These are phyloP conservation scores for Drymonia ruficornis DNA, from an alignment of 2,888 invertebrate species.

Conservation along the genomic window DNA sequence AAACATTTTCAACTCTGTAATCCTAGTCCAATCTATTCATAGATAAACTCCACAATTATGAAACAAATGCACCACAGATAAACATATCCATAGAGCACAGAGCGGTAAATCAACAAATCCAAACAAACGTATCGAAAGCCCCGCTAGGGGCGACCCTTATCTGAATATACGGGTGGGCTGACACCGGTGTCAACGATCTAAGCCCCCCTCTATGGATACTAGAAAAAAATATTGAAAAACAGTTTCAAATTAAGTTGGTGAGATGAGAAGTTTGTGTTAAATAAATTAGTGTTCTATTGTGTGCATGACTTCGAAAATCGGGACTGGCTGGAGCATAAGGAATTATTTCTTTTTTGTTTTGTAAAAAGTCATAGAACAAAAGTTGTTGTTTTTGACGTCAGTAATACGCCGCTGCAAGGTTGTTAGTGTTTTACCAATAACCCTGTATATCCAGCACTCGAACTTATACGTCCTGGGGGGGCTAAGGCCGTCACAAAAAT, in stretches of 20 bases:
- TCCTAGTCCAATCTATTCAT: background rate
- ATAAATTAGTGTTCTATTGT: background rate
- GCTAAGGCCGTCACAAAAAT: too few species aligned
- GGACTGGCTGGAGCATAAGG: too few species aligned
- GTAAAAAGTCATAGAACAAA: too few species aligned
- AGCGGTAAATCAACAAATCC: slow-evolving; percentile 23
- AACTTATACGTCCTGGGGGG: too few species aligned
- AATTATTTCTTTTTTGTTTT: too few species aligned
- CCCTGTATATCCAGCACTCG: too few species aligned
- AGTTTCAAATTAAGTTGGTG: background rate
- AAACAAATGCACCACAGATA: slow-evolving; percentile 2
- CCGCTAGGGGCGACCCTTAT: slow-evolving; percentile 52
- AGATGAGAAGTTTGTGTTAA: background rate
- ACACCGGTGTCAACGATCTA: slow-evolving; percentile 60
- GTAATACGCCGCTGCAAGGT: too few species aligned
- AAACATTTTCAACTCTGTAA: too few species aligned
- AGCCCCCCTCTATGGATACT: slow-evolving; percentile 33
- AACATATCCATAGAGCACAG: slow-evolving; percentile 28
- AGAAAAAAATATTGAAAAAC: background rate
- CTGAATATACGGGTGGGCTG: slow-evolving; percentile 51
- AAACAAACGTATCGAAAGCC: slow-evolving; percentile 45
- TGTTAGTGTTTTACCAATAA: too few species aligned
- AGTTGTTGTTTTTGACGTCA: too few species aligned
- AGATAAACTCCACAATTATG: background rate
- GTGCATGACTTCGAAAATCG: background rate